Evolutionary conservation across 1,140 invertebrate species (phyloP).

Genomic region (Tribolium madens): DNA sequence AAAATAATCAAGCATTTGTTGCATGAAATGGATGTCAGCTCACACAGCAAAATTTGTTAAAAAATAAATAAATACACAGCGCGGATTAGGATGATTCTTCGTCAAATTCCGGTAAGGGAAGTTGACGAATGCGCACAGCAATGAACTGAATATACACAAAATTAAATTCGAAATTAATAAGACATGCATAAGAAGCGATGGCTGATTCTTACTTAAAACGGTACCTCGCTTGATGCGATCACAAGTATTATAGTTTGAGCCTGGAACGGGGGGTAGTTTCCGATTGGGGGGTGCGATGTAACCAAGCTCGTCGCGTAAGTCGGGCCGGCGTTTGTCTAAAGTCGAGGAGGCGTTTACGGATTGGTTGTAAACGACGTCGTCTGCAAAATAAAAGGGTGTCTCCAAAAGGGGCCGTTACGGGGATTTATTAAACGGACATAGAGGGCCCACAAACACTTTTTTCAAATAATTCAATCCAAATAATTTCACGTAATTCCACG

Average conservation of each 20-base stretch:
- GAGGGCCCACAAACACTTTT: no score
- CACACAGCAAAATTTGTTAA: conserved; percentile 32
- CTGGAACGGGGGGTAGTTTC: conserved; percentile 90
- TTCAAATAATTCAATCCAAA: no score
- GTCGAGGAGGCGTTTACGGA: conserved; percentile 80
- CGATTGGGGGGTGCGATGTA: conserved; percentile 93
- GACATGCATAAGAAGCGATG: conserved; percentile 61
- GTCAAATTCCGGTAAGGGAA: neutral
- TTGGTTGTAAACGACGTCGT: conserved; percentile 91
- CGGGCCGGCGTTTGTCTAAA: conserved; percentile 85
- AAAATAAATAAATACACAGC: conserved; percentile 5
- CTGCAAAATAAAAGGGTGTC: conserved; percentile 66
- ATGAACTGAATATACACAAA: conserved; percentile 33
- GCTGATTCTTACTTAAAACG: conserved; percentile 83
- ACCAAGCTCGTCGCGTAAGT: conserved; percentile 87
- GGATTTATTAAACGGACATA: neutral
- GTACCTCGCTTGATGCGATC: conserved; percentile 93
- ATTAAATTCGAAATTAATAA: conserved; percentile 47
- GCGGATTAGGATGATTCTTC: neutral
- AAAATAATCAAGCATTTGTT: conserved; percentile 33
- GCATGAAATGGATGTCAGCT: neutral
- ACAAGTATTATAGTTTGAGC: conserved; percentile 93
- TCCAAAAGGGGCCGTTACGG: neutral
- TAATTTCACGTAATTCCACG: no score
- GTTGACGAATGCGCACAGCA: conserved; percentile 5